A percentile compares a stretch with the other conserved stretches of the same genome.
These are phyloP conservation scores for Odontophorus gujanensis DNA, from an alignment of 2,113 vertebrate species.

Conservation along the genomic window DNA sequence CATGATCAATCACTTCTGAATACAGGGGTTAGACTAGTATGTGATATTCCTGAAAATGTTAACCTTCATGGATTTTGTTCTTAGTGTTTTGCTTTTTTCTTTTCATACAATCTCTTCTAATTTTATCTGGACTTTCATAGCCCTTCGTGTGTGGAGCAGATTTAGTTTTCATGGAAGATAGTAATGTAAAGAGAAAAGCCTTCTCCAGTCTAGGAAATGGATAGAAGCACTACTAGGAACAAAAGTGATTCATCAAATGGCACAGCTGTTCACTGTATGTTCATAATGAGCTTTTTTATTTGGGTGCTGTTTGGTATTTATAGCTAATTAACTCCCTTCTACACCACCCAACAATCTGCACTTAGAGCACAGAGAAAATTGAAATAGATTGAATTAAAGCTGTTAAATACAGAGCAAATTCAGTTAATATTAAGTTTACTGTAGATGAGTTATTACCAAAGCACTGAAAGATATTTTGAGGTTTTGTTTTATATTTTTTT, in stretches of 20 bases:
- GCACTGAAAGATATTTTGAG: not conserved
- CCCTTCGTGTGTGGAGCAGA: not conserved
- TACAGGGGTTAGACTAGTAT: not conserved
- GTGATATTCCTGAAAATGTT: not conserved
- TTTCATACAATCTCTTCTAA: not conserved
- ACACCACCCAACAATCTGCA: constrained; percentile 68
- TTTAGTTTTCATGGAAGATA: constrained; percentile 18
- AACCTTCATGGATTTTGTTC: not conserved
- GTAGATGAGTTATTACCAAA: constrained; percentile 37
- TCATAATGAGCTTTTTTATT: constrained; percentile 75
- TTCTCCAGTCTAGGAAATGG: constrained; percentile 28
- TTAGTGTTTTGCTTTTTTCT: not conserved
- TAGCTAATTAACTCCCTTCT: constrained; percentile 77
- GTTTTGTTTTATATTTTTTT: not conserved
- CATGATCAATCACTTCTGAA: not conserved
- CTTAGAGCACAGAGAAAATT: constrained; percentile 63
- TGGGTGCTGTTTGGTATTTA: constrained; percentile 76
- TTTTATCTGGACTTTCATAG: constrained; percentile 17
- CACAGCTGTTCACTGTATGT: constrained; percentile 76
- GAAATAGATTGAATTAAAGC: constrained; percentile 61
- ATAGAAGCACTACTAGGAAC: constrained; percentile 52
- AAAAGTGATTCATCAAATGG: constrained; percentile 61
- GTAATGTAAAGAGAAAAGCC: not conserved
- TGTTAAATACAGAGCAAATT: constrained; percentile 56
- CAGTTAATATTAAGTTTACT: constrained; percentile 56